phyloP scores from a whole-genome alignment of 2,888 invertebrate genomes.

The Steinernema carpocapsae region DNA sequence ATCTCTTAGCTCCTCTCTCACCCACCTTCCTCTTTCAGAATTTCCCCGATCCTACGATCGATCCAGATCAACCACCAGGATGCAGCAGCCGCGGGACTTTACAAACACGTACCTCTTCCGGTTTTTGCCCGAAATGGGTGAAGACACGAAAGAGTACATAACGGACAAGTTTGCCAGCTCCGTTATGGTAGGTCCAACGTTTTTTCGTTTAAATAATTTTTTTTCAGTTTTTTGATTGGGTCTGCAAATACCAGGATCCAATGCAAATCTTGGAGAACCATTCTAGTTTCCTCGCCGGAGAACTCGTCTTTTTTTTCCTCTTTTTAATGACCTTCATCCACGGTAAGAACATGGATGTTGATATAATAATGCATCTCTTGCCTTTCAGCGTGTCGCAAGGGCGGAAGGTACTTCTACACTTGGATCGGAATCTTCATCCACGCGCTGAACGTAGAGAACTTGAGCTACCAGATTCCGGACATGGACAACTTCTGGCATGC shows the following conservation, averaged over 20 bases:
- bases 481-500: constrained; percentile 86
- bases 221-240: constrained; percentile 66
- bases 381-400: constrained; percentile 70
- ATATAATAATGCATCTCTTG: neutral
- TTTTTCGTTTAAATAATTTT: neutral
- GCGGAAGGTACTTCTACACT: constrained; percentile 79
- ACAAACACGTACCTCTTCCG: constrained; percentile 60
- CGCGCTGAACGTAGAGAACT: constrained; percentile 78
- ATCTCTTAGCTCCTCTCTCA: neutral
- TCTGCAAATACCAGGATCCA: constrained; percentile 65
- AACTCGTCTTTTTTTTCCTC: constrained; percentile 75
- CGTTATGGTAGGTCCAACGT: constrained; percentile 49
- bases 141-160: constrained; percentile 56
- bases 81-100: constrained; percentile 31
- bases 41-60: too few species aligned
- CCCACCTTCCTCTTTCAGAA: too few species aligned
- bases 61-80: neutral
- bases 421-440: constrained; percentile 80
- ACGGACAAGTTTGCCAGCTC: constrained; percentile 56
- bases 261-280: constrained; percentile 66
- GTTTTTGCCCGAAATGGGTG: constrained; percentile 61
- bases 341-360: too few species aligned
- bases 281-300: constrained; percentile 77
- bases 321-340: constrained; percentile 77
- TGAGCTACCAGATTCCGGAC: constrained; percentile 78